Percentiles rank a stretch among this genome's conserved stretches.
These are phyloP conservation scores for Regulus satrapa DNA, from an alignment of 2,113 vertebrate genomes.

Conservation along the genomic window DNA sequence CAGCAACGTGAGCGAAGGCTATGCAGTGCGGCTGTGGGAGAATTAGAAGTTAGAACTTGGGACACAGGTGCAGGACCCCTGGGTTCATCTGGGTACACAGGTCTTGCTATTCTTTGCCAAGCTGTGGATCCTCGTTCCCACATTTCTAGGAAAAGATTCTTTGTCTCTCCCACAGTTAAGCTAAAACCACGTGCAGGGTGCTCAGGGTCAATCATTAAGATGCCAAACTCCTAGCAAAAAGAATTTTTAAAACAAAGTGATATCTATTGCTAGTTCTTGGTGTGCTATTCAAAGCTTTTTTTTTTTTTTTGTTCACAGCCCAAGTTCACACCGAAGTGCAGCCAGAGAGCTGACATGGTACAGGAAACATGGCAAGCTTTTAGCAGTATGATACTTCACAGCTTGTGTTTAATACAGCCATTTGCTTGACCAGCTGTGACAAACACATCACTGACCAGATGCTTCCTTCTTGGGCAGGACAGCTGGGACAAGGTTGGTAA, in stretches of 20 bases:
- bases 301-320: neutral
- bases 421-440: neutral
- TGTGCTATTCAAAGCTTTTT: neutral
- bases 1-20: neutral
- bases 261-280: neutral
- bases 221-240: neutral
- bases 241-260: neutral
- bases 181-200: neutral
- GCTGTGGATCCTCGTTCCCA: neutral
- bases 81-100: neutral
- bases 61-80: neutral
- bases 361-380: neutral
- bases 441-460: neutral
- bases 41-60: neutral
- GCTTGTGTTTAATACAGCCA: neutral
- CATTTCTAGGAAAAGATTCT: neutral
- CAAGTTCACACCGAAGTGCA: neutral
- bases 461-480: neutral
- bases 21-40: neutral
- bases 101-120: neutral
- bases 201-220: neutral
- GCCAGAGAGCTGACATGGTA: neutral
- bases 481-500: neutral
- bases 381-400: neutral
- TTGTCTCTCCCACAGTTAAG: neutral